Evolutionary conservation across 2,797 vertebrate genomes (phyloP).

Genomic region (Coregonus suidteri): DNA sequence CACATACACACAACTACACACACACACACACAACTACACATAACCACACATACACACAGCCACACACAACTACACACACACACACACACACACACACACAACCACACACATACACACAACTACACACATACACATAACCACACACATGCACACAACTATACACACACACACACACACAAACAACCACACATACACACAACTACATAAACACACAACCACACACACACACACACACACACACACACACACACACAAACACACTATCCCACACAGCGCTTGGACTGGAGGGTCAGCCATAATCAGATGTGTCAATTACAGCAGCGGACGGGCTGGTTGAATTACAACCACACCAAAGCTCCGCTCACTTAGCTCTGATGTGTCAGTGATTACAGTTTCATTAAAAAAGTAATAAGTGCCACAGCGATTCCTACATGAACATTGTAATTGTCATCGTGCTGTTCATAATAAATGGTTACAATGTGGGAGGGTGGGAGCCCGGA

Average conservation of each 20-base stretch:
- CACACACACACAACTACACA: neutral
- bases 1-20: too few relatives aligned
- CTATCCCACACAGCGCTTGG: constrained; percentile 14
- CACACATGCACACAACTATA: neutral
- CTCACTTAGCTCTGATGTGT: constrained; percentile 29
- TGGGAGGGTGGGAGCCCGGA: constrained; percentile 38
- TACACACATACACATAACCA: neutral
- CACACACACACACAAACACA: neutral
- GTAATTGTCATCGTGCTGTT: constrained; percentile 31
- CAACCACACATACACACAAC: too few relatives aligned
- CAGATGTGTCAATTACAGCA: constrained; percentile 50
- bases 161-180: neutral
- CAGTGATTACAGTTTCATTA: constrained; percentile 59
- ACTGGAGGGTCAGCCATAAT: constrained; percentile 52
- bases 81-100: too few relatives aligned
- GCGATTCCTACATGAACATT: constrained; percentile 35
- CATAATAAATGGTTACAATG: constrained; percentile 43
- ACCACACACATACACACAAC: neutral
- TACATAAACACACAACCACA: too few relatives aligned
- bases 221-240: neutral
- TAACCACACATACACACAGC: neutral
- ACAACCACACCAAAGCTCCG: neutral
- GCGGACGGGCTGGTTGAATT: constrained; percentile 23
- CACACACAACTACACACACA: too few relatives aligned
- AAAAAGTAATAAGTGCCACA: constrained; percentile 50